These are phyloP conservation scores for Andrena dorsata DNA, from an alignment of 2,888 invertebrate genomes.

Conservation along the genomic window DNA sequence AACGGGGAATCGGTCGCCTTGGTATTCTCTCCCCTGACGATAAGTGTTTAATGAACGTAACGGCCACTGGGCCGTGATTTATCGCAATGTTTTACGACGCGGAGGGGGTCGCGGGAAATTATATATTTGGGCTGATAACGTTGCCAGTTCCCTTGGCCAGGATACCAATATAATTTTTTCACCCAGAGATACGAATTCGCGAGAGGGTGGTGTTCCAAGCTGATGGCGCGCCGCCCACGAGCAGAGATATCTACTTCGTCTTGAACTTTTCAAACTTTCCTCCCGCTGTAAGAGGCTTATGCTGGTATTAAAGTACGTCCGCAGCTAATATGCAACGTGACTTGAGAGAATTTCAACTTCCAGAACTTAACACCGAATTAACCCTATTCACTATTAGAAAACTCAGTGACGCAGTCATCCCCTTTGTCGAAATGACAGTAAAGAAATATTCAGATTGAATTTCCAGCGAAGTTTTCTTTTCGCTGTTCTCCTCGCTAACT, in stretches of 20 bases:
- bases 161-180: slow-evolving; percentile 1
- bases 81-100: slow-evolving; percentile 26
- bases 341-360: too few relatives aligned
- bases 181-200: background rate
- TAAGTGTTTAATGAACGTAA: slow-evolving; percentile 46
- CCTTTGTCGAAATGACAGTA: too few relatives aligned
- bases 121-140: slow-evolving; percentile 30
- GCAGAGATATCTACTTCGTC: background rate
- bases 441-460: too few relatives aligned
- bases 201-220: background rate
- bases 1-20: background rate
- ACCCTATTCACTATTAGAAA: too few relatives aligned
- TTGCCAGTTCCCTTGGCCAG: slow-evolving; percentile 1
- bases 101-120: background rate
- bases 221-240: background rate
- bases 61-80: slow-evolving; percentile 31
- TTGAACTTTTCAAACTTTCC: background rate
- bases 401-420: too few relatives aligned
- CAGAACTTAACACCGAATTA: too few relatives aligned
- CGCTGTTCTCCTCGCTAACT: too few relatives aligned
- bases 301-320: background rate
- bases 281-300: background rate
- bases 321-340: too few relatives aligned
- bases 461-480: too few relatives aligned
- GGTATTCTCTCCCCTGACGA: background rate